Percentiles rank a stretch among this genome's conserved stretches.
phyloP scores from a whole-genome alignment of 2,888 invertebrate genomes.

The Drosophila meridionalis region DNA sequence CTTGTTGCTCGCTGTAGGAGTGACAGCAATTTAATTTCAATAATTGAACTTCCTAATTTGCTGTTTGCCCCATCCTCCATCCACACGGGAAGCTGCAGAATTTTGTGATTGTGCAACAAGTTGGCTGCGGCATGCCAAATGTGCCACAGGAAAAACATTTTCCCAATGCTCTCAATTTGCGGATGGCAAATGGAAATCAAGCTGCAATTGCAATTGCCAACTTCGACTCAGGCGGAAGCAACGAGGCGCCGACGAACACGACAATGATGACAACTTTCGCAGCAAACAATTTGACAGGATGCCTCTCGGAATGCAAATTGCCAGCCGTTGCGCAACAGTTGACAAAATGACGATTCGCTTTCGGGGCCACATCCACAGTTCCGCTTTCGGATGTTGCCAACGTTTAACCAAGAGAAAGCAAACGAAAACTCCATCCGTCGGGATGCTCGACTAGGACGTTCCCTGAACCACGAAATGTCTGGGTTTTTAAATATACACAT shows the following conservation, averaged over 20 bases:
- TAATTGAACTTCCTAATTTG: slow-evolving; percentile 58
- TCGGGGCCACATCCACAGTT: slow-evolving; percentile 1
- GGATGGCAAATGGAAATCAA: slow-evolving; percentile 68
- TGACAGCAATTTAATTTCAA: slow-evolving; percentile 29
- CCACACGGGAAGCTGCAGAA: slow-evolving; percentile 8
- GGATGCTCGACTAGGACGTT: too few species aligned
- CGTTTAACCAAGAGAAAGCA: background rate
- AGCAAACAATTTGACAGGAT: slow-evolving; percentile 63
- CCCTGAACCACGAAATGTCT: too few species aligned
- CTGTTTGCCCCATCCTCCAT: background rate
- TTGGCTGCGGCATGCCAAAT: slow-evolving; percentile 36
- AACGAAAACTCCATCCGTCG: too few species aligned
- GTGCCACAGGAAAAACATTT: slow-evolving; percentile 57
- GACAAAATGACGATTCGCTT: slow-evolving; percentile 30
- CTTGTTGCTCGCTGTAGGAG: background rate
- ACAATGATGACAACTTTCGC: slow-evolving; percentile 57
- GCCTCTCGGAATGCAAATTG: slow-evolving; percentile 51
- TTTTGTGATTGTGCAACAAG: slow-evolving; percentile 42
- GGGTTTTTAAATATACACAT: too few species aligned
- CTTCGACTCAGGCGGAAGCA: slow-evolving; percentile 45
- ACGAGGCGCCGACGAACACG: slow-evolving; percentile 17
- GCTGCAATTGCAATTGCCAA: slow-evolving; percentile 59
- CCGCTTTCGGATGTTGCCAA: background rate
- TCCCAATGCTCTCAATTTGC: slow-evolving; percentile 46
- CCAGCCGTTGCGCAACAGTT: slow-evolving; percentile 49